Evolutionary conservation across 2,888 invertebrate species (phyloP), one percentile per base, ranked within the genome.

Genomic region (Creontiades dilutus): DNA sequence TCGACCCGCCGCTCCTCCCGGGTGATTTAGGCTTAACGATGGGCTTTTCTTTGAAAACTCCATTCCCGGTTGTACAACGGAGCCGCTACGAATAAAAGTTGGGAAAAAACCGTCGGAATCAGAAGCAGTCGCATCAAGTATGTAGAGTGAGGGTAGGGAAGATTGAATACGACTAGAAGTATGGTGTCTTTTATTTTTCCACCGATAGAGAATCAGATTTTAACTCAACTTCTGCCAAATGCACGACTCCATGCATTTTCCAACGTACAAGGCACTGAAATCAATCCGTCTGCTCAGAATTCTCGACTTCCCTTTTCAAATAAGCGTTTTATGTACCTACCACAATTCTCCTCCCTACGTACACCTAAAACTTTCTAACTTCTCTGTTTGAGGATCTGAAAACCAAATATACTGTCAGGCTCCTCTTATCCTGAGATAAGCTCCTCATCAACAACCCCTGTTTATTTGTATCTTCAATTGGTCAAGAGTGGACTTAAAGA

Each of bases 81-180:
- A 78, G 9, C 37, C 78, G 4, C 11, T 46, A 19, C 7, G 46
- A 78, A 78, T 78, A 78, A 47, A 78, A 78, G 14, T 28, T 76
- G 46, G 28, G 37, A 19, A 75, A 19, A 37, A 12, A 9, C 0
- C 19, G 78, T 78, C 47, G 46, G 78, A 78, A 78, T 78, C 16
- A 78, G 46, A 78, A 78, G 78, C 78, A 78, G 78, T 37, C 46
- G 0, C 78, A 78, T 78, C 46, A 19, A 78, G 46, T 78, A 46
- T 78, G 78, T 78, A 46, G 78, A 78, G 11, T 78, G 13, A 78
- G 46, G 4, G 28, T 7, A 37, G 23, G 68, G 23, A 68, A 19
- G 61, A 19, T 23, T 19, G 68, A 23, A 68, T 68, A 19, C 68
- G 19, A 23, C 5, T 68, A 23, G 23, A 68, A 14, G 23, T 23